Evolutionary conservation across 2,113 vertebrate species (phyloP).

Genomic region (Melanotaenia duboulayi): DNA sequence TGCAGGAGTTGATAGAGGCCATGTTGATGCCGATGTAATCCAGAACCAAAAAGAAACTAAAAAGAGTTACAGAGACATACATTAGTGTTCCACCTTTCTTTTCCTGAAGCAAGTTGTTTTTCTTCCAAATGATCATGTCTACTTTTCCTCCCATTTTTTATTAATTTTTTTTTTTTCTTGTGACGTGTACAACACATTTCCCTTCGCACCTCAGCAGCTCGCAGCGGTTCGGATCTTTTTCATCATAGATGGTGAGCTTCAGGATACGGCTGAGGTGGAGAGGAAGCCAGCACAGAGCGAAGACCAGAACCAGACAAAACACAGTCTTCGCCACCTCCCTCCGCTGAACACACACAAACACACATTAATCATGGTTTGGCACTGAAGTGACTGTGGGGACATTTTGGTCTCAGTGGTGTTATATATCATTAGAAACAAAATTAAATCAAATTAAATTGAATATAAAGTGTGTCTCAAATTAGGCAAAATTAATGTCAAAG

Average conservation of each 20-base stretch:
- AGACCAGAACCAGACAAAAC: slow-evolving; percentile 96
- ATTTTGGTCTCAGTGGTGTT: slow-evolving; percentile 2
- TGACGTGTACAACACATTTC: neutral
- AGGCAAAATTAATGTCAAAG: neutral
- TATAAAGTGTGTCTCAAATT: neutral
- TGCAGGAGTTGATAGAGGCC: slow-evolving; percentile 98
- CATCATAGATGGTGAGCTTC: slow-evolving; percentile 92
- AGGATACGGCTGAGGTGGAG: slow-evolving; percentile 96
- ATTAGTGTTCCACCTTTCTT: neutral
- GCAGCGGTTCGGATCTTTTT: slow-evolving; percentile 91
- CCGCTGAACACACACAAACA: slow-evolving; percentile 83
- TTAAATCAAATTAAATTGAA: slow-evolving; percentile 19
- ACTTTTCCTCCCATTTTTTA: neutral
- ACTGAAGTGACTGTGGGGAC: neutral
- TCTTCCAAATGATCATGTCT: neutral
- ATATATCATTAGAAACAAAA: neutral
- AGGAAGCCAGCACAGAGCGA: slow-evolving; percentile 96
- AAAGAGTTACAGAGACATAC: slow-evolving; percentile 3
- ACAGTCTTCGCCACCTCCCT: slow-evolving; percentile 97
- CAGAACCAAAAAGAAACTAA: slow-evolving; percentile 93
- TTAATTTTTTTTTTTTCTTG: neutral
- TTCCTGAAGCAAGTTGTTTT: neutral
- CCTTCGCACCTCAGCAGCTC: slow-evolving; percentile 91
- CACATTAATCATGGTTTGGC: slow-evolving; percentile 37
- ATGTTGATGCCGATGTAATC: slow-evolving; percentile 98